These are phyloP conservation scores for Drosophila dives DNA, from an alignment of 2,888 invertebrate genomes.

Conservation along the genomic window DNA sequence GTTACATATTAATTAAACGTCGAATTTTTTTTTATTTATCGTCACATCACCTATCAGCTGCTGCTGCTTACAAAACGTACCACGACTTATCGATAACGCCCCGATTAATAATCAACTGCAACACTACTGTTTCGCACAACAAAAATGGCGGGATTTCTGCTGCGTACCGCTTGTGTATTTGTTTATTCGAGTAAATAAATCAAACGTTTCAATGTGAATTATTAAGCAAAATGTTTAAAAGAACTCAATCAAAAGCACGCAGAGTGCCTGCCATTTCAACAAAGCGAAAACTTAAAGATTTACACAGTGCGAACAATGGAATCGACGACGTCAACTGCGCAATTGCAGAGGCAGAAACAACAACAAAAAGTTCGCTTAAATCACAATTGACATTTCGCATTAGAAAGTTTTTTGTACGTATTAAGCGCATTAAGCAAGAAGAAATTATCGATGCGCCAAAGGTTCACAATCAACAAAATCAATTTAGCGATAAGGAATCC, in stretches of 20 bases:
- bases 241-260: background rate
- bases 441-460: too few relatives aligned
- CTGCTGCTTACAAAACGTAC: constrained; percentile 49
- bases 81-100: constrained; percentile 46
- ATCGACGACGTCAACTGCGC: background rate
- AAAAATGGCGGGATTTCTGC: constrained; percentile 46
- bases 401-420: constrained; percentile 44
- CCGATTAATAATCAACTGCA: constrained; percentile 29
- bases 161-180: background rate
- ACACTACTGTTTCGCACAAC: constrained; percentile 7
- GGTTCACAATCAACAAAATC: background rate
- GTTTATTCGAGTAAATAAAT: constrained; percentile 10
- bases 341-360: background rate
- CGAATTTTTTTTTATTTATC: constrained; percentile 65
- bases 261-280: background rate
- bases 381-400: background rate
- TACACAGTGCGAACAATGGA: background rate
- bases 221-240: constrained; percentile 44
- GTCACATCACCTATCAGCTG: constrained; percentile 73
- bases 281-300: background rate
- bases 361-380: background rate
- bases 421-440: constrained; percentile 37
- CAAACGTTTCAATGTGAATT: background rate
- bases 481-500: background rate
- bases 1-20: constrained; percentile 64